phyloP scores from a whole-genome alignment of 2,113 vertebrate genomes.

The Planiliza haematocheilus region DNA sequence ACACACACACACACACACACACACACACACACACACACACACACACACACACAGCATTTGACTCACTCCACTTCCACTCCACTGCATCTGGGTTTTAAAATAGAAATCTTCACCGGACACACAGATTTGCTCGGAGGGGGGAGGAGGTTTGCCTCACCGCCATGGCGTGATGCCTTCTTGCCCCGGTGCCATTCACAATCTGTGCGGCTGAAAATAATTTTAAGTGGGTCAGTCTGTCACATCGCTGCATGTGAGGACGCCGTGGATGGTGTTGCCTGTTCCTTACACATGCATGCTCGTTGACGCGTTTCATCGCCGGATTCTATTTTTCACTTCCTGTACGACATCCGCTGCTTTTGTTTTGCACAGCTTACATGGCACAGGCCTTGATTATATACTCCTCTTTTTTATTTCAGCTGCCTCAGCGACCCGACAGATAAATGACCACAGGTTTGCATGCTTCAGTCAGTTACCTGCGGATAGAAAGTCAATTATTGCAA shows the following conservation, averaged over 20 bases:
- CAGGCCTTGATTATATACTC: background rate
- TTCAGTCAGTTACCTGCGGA: background rate
- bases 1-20: conserved; percentile 4
- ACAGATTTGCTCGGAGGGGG: conserved; percentile 45
- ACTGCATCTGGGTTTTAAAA: conserved; percentile 53
- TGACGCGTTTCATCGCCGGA: background rate
- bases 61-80: conserved; percentile 54
- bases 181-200: conserved; percentile 58
- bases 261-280: conserved; percentile 8
- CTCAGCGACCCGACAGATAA: background rate
- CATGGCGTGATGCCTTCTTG: conserved; percentile 64
- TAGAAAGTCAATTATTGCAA: background rate
- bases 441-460: background rate
- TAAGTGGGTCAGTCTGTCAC: conserved; percentile 76
- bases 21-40: conserved; percentile 8
- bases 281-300: background rate
- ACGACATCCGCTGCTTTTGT: background rate
- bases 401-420: background rate
- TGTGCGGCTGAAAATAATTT: conserved; percentile 32
- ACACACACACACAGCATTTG: conserved; percentile 2
- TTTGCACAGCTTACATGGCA: too few species aligned
- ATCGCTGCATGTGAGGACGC: conserved; percentile 2
- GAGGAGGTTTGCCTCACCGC: conserved; percentile 42
- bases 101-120: conserved; percentile 53
- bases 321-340: background rate